Base-by-base conservation (phyloP, 2,113 vertebrate species). In the Laticauda colubrina region DNA sequence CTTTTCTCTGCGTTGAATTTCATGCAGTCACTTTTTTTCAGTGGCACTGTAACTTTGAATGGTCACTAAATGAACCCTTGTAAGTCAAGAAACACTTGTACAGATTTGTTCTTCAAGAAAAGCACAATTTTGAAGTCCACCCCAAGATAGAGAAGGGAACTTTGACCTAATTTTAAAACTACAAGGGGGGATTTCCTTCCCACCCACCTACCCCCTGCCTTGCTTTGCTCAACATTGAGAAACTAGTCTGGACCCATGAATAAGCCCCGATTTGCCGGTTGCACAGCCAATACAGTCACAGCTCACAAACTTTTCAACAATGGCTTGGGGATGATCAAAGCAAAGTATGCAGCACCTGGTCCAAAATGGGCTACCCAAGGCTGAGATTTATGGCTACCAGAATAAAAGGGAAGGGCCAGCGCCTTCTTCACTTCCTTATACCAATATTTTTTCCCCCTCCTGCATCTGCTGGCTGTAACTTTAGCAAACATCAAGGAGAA, bases 401-500 rank as follows among this genome's bases (percentile, higher is more conserved):
- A 95, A 92, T 95, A 91, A 94, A 94, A 96, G 81, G 51, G 51
- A 94, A 96, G 95, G 93, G 94, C 94, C 95, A 94, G 94, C 91
- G 93, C 94, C 96, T 96, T 94, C 96, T 97, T 95, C 20, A 9
- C 95, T 96, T 97, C 96, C 97, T 96, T 96, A 93, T 95, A 94
- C 95, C 92, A 96, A 97, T 97, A 48, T 48, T 48, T 97, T 96
- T 97, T 94, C 93, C 9, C 26, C 0, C 1, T n/a, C 29, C 96
- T 97, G 98, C 98, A 98, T 98, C 98, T 98, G 98, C 97, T 97
- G 97, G 96, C 95, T 96, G 98, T 98, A 98, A 98, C 98, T 96
- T 96, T 97, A 98, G 98, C 97, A 98, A 98, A 98, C 98, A 98
- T 98, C 98, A 98, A 98, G 98, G 98, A 97, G 97, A 94, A 61